Evolutionary conservation across 1,140 invertebrate genomes (phyloP).

Genomic region (Apis florea): DNA sequence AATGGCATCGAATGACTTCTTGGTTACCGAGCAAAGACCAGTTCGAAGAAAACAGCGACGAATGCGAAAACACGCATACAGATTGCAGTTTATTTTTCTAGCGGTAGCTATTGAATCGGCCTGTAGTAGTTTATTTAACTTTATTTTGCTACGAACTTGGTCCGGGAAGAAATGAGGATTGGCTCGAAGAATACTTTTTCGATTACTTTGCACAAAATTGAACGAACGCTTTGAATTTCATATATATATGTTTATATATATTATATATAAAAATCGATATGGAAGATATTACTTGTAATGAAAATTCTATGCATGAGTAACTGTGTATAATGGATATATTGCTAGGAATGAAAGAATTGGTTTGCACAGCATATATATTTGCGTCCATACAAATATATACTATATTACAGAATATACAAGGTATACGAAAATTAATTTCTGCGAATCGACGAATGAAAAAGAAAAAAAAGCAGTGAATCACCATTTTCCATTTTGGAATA

Average conservation of each 20-base stretch:
- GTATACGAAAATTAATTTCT: slow-evolving; percentile 45
- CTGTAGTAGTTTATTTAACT: slow-evolving; percentile 12
- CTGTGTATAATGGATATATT: not conserved
- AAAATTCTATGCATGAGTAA: not conserved
- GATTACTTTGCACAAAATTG: no score
- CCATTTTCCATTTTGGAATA: not conserved
- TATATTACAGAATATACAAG: slow-evolving; percentile 50
- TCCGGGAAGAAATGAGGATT: not conserved
- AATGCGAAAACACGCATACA: slow-evolving; percentile 84
- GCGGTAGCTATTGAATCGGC: not conserved
- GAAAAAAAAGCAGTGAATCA: not conserved
- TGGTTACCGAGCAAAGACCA: slow-evolving; percentile 84
- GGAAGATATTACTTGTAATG: not conserved
- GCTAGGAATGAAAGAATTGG: not conserved
- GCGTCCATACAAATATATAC: slow-evolving; percentile 48
- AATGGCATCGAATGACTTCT: slow-evolving; percentile 65
- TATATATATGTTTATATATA: not conserved
- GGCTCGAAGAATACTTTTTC: not conserved
- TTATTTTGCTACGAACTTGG: not conserved
- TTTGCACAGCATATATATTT: slow-evolving; percentile 45
- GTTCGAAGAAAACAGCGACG: slow-evolving; percentile 83
- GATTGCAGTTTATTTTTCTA: slow-evolving; percentile 77
- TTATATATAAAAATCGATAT: no score
- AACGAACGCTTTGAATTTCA: not conserved
- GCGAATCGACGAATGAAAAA: not conserved